Evolutionary conservation across 2,113 vertebrate species (phyloP).

Genomic region (Sigmodon hispidus): DNA sequence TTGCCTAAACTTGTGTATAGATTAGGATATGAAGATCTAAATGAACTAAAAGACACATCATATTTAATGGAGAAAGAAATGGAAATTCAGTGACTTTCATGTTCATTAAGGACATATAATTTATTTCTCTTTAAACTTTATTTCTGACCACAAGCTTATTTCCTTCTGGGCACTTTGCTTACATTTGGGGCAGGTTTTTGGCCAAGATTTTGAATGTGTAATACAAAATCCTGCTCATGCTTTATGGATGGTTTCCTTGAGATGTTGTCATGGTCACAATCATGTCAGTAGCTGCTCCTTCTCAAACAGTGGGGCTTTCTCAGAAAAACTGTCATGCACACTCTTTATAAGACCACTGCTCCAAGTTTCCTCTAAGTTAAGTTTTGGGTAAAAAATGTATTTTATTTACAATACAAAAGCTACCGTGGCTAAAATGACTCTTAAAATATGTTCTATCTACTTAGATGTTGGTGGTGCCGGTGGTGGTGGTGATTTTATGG

Average conservation of each 20-base stretch:
- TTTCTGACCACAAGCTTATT: constrained; percentile 33
- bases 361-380: background rate
- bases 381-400: background rate
- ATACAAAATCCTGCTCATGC: background rate
- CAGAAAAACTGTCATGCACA: background rate
- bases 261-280: background rate
- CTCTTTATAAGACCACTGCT: background rate
- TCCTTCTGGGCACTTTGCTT: constrained; percentile 31
- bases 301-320: background rate
- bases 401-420: background rate
- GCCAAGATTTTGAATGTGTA: background rate
- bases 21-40: background rate
- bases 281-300: background rate
- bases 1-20: background rate
- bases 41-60: background rate
- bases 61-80: background rate
- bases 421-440: background rate
- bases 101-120: background rate
- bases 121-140: constrained; percentile 53
- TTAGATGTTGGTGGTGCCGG: background rate
- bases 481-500: background rate
- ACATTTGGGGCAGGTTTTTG: background rate
- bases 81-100: background rate
- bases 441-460: background rate
- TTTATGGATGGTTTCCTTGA: background rate